Conservation (phyloP, 1,140 invertebrate species). For the Aleiodes sp. region DNA sequence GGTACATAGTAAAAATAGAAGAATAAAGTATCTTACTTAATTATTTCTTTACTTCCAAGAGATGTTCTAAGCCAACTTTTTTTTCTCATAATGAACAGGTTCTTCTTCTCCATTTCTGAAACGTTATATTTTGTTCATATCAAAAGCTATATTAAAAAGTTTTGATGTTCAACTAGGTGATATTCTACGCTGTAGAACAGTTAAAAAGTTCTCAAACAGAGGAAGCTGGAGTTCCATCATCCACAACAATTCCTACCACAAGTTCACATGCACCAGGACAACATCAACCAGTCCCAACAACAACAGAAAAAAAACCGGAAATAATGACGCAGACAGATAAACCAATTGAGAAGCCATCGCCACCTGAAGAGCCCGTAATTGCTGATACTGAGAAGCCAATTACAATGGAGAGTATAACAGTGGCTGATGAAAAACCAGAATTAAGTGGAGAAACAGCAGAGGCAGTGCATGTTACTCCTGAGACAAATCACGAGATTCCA, state of each 20-base stretch:
- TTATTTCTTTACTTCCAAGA: too few species aligned
- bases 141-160: background rate
- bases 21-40: too few species aligned
- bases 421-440: conserved; percentile 35
- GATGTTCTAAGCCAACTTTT: too few species aligned
- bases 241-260: conserved; percentile 39
- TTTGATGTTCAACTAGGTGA: conserved; percentile 47
- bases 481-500: conserved; percentile 53
- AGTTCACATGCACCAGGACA: conserved; percentile 48
- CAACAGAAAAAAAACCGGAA: background rate
- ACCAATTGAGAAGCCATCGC: background rate
- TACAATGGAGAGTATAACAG: conserved; percentile 31
- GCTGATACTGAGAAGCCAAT: background rate
- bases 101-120: too few species aligned
- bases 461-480: conserved; percentile 53
- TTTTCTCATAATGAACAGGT: too few species aligned
- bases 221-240: conserved; percentile 34
- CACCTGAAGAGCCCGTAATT: background rate
- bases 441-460: conserved; percentile 47
- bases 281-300: conserved; percentile 39
- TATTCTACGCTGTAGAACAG: conserved; percentile 58
- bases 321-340: background rate
- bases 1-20: conserved; percentile 40
- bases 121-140: background rate
- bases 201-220: conserved; percentile 46